These are phyloP conservation scores for Oscheius sp. DNA, from an alignment of 2,888 invertebrate species.

Conservation along the genomic window DNA sequence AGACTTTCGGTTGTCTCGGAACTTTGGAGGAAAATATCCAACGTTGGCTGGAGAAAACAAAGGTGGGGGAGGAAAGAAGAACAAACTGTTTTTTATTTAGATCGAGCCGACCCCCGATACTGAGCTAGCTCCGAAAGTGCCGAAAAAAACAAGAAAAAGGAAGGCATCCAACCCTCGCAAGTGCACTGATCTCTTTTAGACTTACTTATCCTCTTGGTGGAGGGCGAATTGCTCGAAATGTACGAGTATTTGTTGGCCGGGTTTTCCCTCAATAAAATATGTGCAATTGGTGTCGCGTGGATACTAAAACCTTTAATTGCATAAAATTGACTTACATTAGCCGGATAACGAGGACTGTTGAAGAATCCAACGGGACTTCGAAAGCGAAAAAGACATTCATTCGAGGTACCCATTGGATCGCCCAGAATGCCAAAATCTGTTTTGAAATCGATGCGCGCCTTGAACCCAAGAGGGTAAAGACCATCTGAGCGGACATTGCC, in stretches of 20 bases:
- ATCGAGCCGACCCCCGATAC: too few species aligned
- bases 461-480: constrained; percentile 69
- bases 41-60: too few species aligned
- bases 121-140: too few species aligned
- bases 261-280: constrained; percentile 71
- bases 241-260: constrained; percentile 64
- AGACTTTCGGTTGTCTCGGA: too few species aligned
- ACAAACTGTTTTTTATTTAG: too few species aligned
- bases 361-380: constrained; percentile 70
- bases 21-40: too few species aligned
- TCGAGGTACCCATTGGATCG: constrained; percentile 70
- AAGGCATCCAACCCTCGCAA: background rate
- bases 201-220: constrained; percentile 15
- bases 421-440: constrained; percentile 73
- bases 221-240: constrained; percentile 69
- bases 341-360: constrained; percentile 72
- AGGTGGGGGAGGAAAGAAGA: too few species aligned
- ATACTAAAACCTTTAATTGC: constrained; percentile 65
- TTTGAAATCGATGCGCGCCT: constrained; percentile 71
- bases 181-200: too few species aligned
- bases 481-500: constrained; percentile 49
- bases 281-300: constrained; percentile 72
- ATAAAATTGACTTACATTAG: constrained; percentile 53
- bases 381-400: constrained; percentile 72
- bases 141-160: too few species aligned